These are phyloP conservation scores for Cantharis rustica DNA, from an alignment of 2,888 invertebrate genomes.

Conservation along the genomic window DNA sequence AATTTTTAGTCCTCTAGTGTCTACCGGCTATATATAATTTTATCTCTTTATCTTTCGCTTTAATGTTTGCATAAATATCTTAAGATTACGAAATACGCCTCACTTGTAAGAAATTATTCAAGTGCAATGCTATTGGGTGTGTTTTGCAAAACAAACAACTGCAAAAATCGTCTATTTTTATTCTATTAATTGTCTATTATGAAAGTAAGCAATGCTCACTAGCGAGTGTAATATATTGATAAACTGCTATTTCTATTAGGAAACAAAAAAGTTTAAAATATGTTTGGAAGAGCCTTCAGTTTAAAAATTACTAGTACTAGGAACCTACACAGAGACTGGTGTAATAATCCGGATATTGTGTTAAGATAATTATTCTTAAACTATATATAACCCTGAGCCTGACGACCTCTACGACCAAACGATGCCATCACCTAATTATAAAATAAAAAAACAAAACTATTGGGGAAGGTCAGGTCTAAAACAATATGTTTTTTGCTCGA, in stretches of 20 bases:
- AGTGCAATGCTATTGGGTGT: background rate
- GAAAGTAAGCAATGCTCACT: background rate
- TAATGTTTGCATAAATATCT: background rate
- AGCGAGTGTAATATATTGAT: background rate
- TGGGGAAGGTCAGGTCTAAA: background rate
- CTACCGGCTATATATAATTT: background rate
- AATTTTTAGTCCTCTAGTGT: background rate
- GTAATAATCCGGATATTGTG: background rate
- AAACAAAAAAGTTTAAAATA: background rate
- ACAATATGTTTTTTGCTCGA: background rate
- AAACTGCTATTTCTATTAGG: background rate
- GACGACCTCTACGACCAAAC: background rate
- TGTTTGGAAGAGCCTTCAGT: background rate
- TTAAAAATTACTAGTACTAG: background rate
- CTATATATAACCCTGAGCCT: background rate
- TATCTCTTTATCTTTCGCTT: background rate
- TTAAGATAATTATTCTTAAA: background rate
- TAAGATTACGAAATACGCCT: background rate
- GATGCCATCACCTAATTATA: background rate
- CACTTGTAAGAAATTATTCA: background rate
- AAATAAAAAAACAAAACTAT: slow-evolving; percentile 1
- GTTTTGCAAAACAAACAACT: background rate
- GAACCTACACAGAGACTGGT: background rate
- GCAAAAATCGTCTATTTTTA: background rate
- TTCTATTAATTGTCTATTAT: background rate